Evolutionary conservation across 1,140 invertebrate species (phyloP), one percentile per base, ranked within the genome.

Genomic region (Bicyclus anynana): DNA sequence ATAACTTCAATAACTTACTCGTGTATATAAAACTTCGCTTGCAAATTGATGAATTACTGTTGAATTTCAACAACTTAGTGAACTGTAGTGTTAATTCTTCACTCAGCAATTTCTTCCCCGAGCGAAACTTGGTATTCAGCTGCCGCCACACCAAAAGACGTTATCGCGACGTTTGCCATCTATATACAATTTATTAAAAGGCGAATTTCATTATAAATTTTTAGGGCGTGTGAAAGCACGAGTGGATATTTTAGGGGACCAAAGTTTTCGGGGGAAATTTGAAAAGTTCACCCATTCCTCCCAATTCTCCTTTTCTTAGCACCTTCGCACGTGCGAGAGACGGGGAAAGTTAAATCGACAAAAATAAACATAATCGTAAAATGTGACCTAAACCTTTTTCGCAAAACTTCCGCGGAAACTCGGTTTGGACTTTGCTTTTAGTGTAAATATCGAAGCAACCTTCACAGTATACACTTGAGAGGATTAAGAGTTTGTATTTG

Each of bases 171-270:
- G n/a, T 64, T 61, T 49, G 46, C 46, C 52, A 62, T 70, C 65
- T 59, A 64, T 56, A 53, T 55, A 60, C 62, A 73, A 71, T 76
- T 71, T 76, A 71, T 71, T 71, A 69, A 65, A 62, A 54, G 66
- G 47, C 52, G 46, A 52, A 67, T 72, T 67, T 65, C 61, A 60
- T 72, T 67, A 63, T 37, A 66, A 69, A 69, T 70, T 73, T 64
- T 63, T 67, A 69, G 54, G 59, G 59, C 48, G 65, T 61, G 68
- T 62, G 55, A 72, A 62, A 16, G 40, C 40, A 44, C 40, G 53
- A 69, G 57, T 54, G 51, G 52, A 40, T 44, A 62, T 65, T 66
- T 59, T 51, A 59, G 51, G 60, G 53, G 54, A 49, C n/a, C 59
- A 60, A 72, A 50, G 60, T 64, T 58, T 44, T 44, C 17, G 40